Evolutionary conservation across 2,113 vertebrate species (phyloP), one percentile per base, ranked within the genome.

Genomic region (Hippocampus barbouri): DNA sequence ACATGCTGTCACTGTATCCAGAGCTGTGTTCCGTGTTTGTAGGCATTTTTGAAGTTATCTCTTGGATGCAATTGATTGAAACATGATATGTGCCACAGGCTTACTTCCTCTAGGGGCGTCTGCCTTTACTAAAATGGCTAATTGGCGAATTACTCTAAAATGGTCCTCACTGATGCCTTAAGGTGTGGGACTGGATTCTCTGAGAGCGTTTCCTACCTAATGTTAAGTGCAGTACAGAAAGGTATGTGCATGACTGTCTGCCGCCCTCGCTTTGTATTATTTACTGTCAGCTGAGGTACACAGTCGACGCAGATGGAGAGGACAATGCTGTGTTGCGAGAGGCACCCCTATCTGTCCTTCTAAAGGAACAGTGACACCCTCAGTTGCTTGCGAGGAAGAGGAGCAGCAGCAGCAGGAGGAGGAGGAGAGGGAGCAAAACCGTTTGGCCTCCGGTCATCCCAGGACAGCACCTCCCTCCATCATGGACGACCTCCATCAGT

Each of bases 291-390:
- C 72, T 79, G 51, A 77, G 77, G 82, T 72, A 66, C 66, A 45
- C 51, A 9, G 66, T 59, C 68, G 77, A 63, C 69, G 83, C 72
- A 72, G 70, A 54, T 63, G 66, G 70, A 76, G 59, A 68, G 66
- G 51, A 66, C 68, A 79, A 68, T 74, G 69, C 89, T 80, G 84
- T 86, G 89, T 85, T 81, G 84, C 91, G 87, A 86, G 85, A 86
- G 80, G 34, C 69, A 84, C 77, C 76, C 62, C 76, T 79, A 83
- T 91, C 82, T 84, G 68, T 76, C 53, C 81, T 66, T 86, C 84
- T 89, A 89, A 91, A 85, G 81, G 78, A 83, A 82, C 66, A 60
- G 76, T 68, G 82, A 87, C 81, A 79, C 34, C 34, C 34, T 85
- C 74, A 72, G 75, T 70, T 72, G 70, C 66, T 62, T 25, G 43